These are phyloP conservation scores for Heteractis magnifica DNA, from an alignment of 92 coral and sea anemone species.

Conservation along the genomic window DNA sequence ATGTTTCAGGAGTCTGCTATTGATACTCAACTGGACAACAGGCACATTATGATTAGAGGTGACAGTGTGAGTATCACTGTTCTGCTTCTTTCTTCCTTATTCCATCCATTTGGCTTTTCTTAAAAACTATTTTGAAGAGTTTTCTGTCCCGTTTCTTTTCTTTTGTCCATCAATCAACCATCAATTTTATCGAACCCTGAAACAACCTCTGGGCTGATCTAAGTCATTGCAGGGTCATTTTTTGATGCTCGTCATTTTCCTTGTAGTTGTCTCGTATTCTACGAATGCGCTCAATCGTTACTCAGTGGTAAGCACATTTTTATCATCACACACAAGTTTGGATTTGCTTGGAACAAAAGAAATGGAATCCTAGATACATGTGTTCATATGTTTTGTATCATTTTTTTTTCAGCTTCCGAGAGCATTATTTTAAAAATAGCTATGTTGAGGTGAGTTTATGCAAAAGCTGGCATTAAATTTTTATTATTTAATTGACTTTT, in stretches of 20 bases:
- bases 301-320: slow-evolving; percentile 68
- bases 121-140: too few species aligned
- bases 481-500: background rate
- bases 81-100: background rate
- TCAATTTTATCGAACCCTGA: too few species aligned
- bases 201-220: background rate
- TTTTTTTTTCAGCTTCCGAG: slow-evolving; percentile 74
- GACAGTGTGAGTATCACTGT: slow-evolving; percentile 67
- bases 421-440: slow-evolving; percentile 70
- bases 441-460: slow-evolving; percentile 76
- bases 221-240: too few species aligned
- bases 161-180: too few species aligned
- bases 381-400: background rate
- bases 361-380: background rate
- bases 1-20: slow-evolving; percentile 82
- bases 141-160: too few species aligned
- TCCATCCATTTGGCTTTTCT: too few species aligned
- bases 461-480: background rate
- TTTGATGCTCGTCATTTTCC: background rate
- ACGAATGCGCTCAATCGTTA: slow-evolving; percentile 90
- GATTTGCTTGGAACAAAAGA: background rate
- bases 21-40: slow-evolving; percentile 91
- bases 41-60: slow-evolving; percentile 96
- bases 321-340: background rate
- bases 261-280: slow-evolving; percentile 85